phyloP scores from a whole-genome alignment of 2,113 vertebrate genomes.

The Agapornis roseicollis region DNA sequence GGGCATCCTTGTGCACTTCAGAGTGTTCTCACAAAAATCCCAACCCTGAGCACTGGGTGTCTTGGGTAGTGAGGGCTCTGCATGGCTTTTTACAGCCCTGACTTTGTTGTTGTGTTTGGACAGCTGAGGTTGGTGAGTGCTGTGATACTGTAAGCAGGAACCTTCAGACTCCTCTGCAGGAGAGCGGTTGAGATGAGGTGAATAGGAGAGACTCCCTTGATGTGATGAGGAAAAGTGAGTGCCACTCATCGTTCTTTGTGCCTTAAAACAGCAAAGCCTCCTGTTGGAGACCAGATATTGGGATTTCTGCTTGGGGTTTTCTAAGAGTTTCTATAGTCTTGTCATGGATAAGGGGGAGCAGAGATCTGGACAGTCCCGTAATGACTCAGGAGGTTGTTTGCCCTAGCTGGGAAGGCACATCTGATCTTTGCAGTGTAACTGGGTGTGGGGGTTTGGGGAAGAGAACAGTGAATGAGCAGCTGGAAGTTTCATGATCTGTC shows the following conservation, averaged over 20 bases:
- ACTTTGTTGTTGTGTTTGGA: neutral
- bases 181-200: neutral
- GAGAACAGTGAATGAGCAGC: neutral
- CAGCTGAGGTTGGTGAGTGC: neutral
- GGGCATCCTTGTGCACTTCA: neutral
- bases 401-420: neutral
- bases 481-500: neutral
- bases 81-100: neutral
- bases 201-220: neutral
- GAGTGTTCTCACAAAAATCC: neutral
- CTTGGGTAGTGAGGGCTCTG: neutral
- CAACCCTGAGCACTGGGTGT: neutral
- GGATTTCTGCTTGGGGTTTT: neutral
- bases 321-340: neutral
- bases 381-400: neutral
- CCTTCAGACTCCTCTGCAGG: neutral
- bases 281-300: accelerated
- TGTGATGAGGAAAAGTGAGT: neutral
- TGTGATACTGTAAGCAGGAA: neutral
- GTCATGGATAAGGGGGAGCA: accelerated
- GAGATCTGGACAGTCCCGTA: neutral
- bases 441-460: neutral
- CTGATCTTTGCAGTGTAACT: accelerated
- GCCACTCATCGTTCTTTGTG: neutral
- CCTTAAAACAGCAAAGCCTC: neutral